These are phyloP conservation scores for Gastracanthus pulcherrimus DNA, from an alignment of 2,888 invertebrate species.

Conservation along the genomic window DNA sequence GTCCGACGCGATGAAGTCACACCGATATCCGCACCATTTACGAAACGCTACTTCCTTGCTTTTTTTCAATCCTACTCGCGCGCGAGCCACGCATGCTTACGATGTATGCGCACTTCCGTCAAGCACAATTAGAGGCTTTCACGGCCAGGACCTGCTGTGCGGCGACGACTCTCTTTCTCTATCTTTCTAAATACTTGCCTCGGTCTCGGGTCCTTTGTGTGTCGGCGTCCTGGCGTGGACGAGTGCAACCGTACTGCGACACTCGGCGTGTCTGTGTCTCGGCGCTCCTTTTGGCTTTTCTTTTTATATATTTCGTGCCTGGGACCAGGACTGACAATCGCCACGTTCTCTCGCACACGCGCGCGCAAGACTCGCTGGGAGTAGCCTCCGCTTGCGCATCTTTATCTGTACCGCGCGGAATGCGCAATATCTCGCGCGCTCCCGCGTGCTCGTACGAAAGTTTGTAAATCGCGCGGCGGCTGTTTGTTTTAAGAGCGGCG, in stretches of 20 bases:
- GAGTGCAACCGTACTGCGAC: too few species aligned
- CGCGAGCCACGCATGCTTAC: too few species aligned
- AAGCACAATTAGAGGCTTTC: neutral
- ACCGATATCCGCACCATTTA: slow-evolving; percentile 4
- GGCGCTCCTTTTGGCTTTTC: neutral
- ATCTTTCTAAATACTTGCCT: neutral
- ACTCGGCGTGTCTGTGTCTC: neutral
- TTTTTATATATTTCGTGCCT: neutral
- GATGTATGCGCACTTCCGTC: slow-evolving; percentile 1
- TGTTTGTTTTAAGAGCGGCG: neutral
- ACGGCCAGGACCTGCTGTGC: neutral
- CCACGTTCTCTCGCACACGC: too few species aligned
- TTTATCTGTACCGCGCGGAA: slow-evolving; percentile 8
- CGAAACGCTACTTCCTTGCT: slow-evolving; percentile 15
- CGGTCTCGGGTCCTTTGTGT: neutral
- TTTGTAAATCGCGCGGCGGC: neutral
- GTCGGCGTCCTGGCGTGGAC: too few species aligned
- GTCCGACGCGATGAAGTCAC: slow-evolving; percentile 1
- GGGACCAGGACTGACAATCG: too few species aligned
- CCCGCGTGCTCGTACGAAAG: neutral
- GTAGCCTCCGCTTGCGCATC: neutral
- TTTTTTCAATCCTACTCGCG: too few species aligned
- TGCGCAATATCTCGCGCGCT: too few species aligned
- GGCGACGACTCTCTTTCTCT: neutral
- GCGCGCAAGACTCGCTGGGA: too few species aligned